phyloP scores from a whole-genome alignment of 2,888 invertebrate genomes.

The Rugalucina vietnamica region DNA sequence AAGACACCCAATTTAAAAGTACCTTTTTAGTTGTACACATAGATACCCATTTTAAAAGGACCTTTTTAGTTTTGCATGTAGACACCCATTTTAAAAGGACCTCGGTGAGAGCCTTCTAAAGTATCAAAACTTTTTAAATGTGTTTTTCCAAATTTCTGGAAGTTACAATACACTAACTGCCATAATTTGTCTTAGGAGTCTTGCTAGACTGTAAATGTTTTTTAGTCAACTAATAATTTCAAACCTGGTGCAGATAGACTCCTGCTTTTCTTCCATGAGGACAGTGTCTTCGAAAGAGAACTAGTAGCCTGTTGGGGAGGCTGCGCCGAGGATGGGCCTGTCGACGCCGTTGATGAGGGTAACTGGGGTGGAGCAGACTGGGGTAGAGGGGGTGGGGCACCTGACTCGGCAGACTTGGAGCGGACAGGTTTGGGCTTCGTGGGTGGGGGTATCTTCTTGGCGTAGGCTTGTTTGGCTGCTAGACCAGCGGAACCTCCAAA shows the following conservation, averaged over 20 bases:
- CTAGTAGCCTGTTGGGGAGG: neutral
- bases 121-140: too few relatives aligned
- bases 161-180: too few relatives aligned
- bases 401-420: conserved; percentile 12
- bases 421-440: conserved; percentile 56
- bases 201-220: too few relatives aligned
- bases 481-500: conserved; percentile 57
- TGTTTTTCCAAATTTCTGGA: too few relatives aligned
- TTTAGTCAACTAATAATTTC: too few relatives aligned
- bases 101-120: too few relatives aligned
- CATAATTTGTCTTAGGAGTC: too few relatives aligned
- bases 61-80: too few relatives aligned
- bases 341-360: neutral
- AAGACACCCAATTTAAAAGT: too few relatives aligned
- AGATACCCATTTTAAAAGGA: too few relatives aligned
- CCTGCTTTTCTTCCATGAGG: conserved; percentile 72
- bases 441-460: conserved; percentile 51
- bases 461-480: conserved; percentile 5
- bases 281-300: conserved; percentile 67
- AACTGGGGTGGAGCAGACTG: neutral
- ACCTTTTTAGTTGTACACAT: too few relatives aligned
- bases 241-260: conserved; percentile 45
- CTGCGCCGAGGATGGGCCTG: neutral
- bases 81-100: too few relatives aligned
- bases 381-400: conserved; percentile 8